Evolutionary conservation across 2,797 vertebrate genomes (phyloP), one percentile per base, ranked within the genome.

Genomic region (Schizothorax lantsangensis): DNA sequence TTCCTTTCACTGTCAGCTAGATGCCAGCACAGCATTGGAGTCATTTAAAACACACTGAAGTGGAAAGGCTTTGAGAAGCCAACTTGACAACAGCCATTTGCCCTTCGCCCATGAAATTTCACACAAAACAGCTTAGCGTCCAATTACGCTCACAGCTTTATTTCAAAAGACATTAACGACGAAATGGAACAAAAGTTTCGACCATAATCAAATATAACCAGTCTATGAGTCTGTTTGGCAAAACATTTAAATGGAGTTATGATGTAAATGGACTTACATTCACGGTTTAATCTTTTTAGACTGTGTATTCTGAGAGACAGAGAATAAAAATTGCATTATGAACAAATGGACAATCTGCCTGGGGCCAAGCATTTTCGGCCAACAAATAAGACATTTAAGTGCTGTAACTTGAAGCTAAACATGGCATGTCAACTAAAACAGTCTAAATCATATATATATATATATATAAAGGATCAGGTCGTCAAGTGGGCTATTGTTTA

Each of bases 61-160:
- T 84, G 69, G 69, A 83, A 86, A 68, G 66, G 72, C 45, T 74
- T 26, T 30, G 84, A 86, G 83, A 72, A 77, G 77, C 26, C 79
- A 84, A 71, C 83, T 66, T 47, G 72, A 78, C 73, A 71, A 78
- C 68, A 68, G 79, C 45, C 79, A 57, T 84, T 84, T 88, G 78
- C 59, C 73, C 57, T 81, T 84, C 38, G 23, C 62, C 75, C 66
- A 78, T 86, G 64, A 81, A 40, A 71, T 59, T 66, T 78, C 47
- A 69, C 83, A 79, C 81, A 74, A 68, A 80, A 84, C 75, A 81
- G 86, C 79, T 82, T 78, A 91, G 90, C 91, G 91, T 89, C 88
- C 91, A 88, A 88, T 89, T 91, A 86, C 89, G 81, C 85, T 87
- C 88, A 89, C 85, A 57, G 86, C 83, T 88, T 87, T 85, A 86